phyloP scores from a whole-genome alignment of 92 coral and sea anemone genomes.

The Micromussa lordhowensis region DNA sequence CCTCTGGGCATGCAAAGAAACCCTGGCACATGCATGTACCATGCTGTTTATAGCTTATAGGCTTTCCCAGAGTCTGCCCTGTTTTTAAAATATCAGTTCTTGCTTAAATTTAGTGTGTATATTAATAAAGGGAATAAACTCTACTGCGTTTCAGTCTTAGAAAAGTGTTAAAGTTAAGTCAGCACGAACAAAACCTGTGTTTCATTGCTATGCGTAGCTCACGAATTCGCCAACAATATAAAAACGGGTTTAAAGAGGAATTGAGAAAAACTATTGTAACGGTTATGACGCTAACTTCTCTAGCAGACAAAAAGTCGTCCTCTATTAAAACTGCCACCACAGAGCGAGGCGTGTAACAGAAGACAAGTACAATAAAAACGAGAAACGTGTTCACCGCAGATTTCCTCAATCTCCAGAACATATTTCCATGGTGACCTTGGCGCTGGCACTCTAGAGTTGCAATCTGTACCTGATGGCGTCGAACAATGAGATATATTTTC shows the following conservation, averaged over 20 bases:
- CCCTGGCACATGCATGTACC: too few relatives aligned
- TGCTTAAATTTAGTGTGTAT: too few relatives aligned
- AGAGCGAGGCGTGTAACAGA: not conserved
- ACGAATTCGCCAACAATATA: constrained; percentile 32
- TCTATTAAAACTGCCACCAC: not conserved
- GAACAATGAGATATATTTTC: constrained; percentile 11
- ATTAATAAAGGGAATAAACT: too few relatives aligned
- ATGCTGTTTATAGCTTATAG: too few relatives aligned
- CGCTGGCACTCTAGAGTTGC: not conserved
- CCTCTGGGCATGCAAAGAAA: too few relatives aligned
- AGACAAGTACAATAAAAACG: not conserved
- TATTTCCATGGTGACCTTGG: not conserved
- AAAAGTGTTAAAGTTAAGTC: not conserved
- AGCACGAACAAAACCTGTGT: not conserved
- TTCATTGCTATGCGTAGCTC: constrained; percentile 15
- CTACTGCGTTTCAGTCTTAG: too few relatives aligned
- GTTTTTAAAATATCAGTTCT: too few relatives aligned
- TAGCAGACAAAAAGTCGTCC: not conserved
- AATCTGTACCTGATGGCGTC: constrained; percentile 17
- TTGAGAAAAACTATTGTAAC: constrained; percentile 1
- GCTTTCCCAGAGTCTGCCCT: too few relatives aligned
- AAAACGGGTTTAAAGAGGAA: constrained; percentile 15
- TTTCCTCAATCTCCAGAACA: not conserved
- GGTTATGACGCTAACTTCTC: not conserved
- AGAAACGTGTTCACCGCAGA: constrained; percentile 6